Base-by-base conservation (phyloP, 1,140 invertebrate species). In the Liolophura sinensis region DNA sequence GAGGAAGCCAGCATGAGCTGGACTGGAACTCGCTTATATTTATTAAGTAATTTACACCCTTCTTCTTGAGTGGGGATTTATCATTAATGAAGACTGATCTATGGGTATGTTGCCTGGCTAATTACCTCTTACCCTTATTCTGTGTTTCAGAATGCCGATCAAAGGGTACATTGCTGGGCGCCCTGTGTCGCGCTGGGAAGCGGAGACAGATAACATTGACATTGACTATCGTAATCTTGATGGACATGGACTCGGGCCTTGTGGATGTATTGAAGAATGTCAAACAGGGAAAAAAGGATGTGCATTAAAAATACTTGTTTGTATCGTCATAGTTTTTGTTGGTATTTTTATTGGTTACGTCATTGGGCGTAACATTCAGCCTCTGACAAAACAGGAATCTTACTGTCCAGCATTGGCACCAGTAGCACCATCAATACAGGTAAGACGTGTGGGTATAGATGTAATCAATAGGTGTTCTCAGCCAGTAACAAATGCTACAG, bases 201-300 rank as follows among this genome's bases (percentile, higher is more conserved):
- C 79, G 11, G 79, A 81, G 47, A 77, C 79, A 0, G 79, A 81
- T 65, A 81, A 78, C 60, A 79, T 81, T 46, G 79, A 81, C 72
- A 81, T 81, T 55, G 78, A 81, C 54, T 81, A 81, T 54, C 77
- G 78, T 58, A 78, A 79, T 65, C 65, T 81, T 3, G 79, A 81
- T 60, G 62, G 67, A 48, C 68, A 62, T 69, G 31, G 40, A 60
- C 15, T 63, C 18, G 60, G 65, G 59, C 47, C 18, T 52, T 25
- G 61, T 52, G 22, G 69, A 69, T 51, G 71, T 67, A 24, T 55
- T 24, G 57, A 51, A 15, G 65, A 70, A 16, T 73, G 71, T 55
- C 63, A 70, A 48, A 31, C 47, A 40, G 71, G 71, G 0, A 55
- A 50, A 18, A 73, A 70, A 55, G 71, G 68, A 6, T 31, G 66